These are phyloP conservation scores for Rhagologus leucostigma DNA, from an alignment of 2,113 vertebrate genomes.

Conservation along the genomic window DNA sequence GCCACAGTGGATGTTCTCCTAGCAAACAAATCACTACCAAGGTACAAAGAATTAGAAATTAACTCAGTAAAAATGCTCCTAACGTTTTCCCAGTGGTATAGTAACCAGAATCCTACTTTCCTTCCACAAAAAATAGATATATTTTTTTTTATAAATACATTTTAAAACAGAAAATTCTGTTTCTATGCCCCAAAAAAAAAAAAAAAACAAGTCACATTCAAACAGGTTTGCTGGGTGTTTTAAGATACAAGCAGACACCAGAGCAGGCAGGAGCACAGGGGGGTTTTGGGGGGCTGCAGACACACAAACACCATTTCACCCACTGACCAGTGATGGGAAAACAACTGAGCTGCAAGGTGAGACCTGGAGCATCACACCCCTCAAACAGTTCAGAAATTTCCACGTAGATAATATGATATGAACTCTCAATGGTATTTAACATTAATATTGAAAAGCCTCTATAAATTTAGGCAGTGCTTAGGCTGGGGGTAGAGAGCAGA, in stretches of 20 bases:
- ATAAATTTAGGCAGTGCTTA: background rate
- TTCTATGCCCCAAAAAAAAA: background rate
- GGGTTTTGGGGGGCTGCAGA: background rate
- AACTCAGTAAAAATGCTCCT: slow-evolving; percentile 16
- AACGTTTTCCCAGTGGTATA: background rate
- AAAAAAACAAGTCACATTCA: slow-evolving; percentile 12
- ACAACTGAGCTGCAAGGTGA: background rate
- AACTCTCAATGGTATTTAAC: background rate
- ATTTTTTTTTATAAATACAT: slow-evolving; percentile 57
- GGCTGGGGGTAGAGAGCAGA: background rate
- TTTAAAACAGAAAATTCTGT: slow-evolving; percentile 55
- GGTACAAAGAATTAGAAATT: slow-evolving; percentile 54
- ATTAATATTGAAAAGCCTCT: background rate
- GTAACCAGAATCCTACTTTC: slow-evolving; percentile 42
- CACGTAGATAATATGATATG: background rate
- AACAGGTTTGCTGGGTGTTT: slow-evolving; percentile 2
- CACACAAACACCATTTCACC: background rate
- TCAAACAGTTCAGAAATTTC: background rate
- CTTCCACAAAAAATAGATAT: slow-evolving; percentile 61
- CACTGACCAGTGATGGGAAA: background rate
- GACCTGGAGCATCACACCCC: background rate
- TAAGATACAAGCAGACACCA: slow-evolving; percentile 11
- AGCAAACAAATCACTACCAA: slow-evolving; percentile 1
- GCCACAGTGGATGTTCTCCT: slow-evolving; percentile 28
- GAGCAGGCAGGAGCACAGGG: slow-evolving; percentile 23